Conservation (phyloP, 2,113 vertebrate genomes). For the Asarcornis scutulata region DNA sequence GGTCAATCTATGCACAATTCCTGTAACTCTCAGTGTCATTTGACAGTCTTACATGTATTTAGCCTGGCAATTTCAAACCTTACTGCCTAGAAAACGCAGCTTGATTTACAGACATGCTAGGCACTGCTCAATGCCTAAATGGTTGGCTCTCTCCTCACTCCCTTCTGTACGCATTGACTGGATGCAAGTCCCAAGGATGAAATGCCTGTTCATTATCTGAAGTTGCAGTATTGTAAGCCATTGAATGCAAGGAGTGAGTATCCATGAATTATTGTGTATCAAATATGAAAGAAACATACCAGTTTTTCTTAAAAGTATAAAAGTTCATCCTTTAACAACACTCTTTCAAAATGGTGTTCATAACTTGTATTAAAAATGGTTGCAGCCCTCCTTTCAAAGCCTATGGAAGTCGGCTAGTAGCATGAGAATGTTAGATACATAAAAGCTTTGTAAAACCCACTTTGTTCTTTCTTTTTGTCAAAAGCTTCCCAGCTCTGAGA, state of each 20-base stretch:
- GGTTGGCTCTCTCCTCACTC: neutral
- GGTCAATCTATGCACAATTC: neutral
- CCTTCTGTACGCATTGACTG: neutral
- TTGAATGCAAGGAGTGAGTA: neutral
- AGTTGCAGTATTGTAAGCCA: rapidly evolving
- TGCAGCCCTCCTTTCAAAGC: neutral
- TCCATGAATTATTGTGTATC: neutral
- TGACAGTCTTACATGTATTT: neutral
- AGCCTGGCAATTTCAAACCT: neutral
- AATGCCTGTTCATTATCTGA: neutral
- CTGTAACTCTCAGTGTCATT: neutral
- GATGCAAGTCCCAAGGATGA: neutral
- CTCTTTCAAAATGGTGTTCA: neutral
- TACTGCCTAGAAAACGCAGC: neutral
- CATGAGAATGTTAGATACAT: neutral
- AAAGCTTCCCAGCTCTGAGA: neutral
- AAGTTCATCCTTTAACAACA: neutral
- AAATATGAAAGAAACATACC: neutral
- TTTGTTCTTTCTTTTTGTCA: neutral
- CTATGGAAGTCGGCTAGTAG: neutral
- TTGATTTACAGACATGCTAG: neutral
- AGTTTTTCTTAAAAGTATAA: neutral
- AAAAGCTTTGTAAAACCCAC: neutral
- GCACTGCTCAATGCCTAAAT: neutral
- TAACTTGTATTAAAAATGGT: neutral